Evolutionary conservation across 2,888 invertebrate genomes (phyloP).

Genomic region (Amaurobius ferox): DNA sequence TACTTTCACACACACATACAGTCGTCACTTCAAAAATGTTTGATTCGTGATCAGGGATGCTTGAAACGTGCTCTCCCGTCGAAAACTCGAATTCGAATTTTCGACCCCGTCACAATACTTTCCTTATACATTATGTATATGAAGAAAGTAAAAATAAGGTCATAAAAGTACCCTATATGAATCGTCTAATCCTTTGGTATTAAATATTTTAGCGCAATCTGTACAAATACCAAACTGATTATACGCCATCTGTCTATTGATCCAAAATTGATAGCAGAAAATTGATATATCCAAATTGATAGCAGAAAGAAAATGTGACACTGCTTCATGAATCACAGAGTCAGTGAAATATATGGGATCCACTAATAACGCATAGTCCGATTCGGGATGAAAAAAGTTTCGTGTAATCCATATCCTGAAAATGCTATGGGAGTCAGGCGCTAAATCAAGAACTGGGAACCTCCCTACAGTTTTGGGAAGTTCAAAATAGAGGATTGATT

Average conservation of each 20-base stretch:
- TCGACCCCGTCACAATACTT: too few species aligned
- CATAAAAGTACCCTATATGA: too few species aligned
- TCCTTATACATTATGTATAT: too few species aligned
- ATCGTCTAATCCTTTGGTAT: background rate
- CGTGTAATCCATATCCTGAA: constrained; percentile 48
- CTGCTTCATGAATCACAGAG: constrained; percentile 44
- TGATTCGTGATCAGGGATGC: too few species aligned
- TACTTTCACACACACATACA: too few species aligned
- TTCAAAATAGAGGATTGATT: background rate
- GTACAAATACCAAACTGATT: background rate
- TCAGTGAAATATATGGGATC: constrained; percentile 28
- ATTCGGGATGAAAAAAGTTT: constrained; percentile 7
- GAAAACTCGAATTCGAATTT: too few species aligned
- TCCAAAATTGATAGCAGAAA: too few species aligned
- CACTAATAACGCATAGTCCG: background rate
- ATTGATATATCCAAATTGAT: too few species aligned
- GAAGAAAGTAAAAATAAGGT: too few species aligned
- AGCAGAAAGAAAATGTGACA: constrained; percentile 41
- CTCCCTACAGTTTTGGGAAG: background rate
- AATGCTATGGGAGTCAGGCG: constrained; percentile 7
- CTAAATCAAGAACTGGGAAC: constrained; percentile 1
- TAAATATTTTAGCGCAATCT: background rate
- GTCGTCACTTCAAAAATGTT: too few species aligned
- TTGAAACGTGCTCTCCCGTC: too few species aligned
- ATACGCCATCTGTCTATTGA: constrained; percentile 37